Percentiles rank a stretch among this genome's conserved stretches.
Evolutionary conservation across 2,797 vertebrate species (phyloP).

Genomic region (Alauda arvensis): DNA sequence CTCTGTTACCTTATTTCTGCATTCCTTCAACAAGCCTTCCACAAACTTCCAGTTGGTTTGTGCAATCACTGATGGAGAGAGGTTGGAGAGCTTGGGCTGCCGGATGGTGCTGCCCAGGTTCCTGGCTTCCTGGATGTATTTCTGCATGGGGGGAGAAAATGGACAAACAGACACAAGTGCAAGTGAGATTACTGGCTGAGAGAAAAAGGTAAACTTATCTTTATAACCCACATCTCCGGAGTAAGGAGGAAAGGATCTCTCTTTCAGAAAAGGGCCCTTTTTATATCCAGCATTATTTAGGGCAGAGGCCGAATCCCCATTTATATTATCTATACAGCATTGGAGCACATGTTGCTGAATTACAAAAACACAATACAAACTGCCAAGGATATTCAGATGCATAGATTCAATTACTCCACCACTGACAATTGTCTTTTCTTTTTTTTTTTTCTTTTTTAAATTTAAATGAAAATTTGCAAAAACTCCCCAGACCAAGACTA

Average conservation of each 20-base stretch:
- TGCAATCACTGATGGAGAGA: conserved; percentile 96
- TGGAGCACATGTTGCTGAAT: background rate
- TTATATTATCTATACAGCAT: background rate
- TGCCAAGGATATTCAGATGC: conserved; percentile 12
- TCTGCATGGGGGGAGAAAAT: conserved; percentile 71
- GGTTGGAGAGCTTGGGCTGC: conserved; percentile 96
- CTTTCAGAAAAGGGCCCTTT: background rate
- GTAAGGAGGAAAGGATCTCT: background rate
- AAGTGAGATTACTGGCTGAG: background rate
- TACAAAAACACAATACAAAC: background rate
- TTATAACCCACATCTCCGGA: background rate
- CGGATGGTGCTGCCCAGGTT: conserved; percentile 94
- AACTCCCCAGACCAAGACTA: background rate
- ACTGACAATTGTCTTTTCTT: background rate
- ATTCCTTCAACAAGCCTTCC: conserved; percentile 94
- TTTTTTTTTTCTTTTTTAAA: background rate
- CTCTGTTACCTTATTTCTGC: conserved; percentile 89
- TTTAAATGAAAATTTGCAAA: background rate
- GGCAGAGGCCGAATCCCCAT: background rate
- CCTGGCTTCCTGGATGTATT: conserved; percentile 96
- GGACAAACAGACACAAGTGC: background rate
- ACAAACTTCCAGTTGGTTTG: conserved; percentile 99
- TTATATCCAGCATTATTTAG: background rate
- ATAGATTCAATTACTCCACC: background rate
- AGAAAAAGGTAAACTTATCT: background rate